Base-by-base conservation (phyloP, 1,140 invertebrate genomes). In the Caenorhabditis brenneri region DNA sequence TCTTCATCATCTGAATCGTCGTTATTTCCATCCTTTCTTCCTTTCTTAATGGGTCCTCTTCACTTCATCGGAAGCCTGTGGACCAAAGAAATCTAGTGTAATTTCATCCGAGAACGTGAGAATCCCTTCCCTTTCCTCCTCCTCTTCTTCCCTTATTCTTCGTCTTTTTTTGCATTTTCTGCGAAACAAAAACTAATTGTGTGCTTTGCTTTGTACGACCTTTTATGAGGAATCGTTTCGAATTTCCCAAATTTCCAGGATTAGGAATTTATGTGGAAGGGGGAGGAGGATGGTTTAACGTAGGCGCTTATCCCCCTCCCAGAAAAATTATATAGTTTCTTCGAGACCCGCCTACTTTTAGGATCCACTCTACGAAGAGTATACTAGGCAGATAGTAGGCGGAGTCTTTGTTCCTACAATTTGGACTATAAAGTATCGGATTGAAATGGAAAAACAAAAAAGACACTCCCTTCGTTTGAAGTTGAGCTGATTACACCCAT, bases 21-120 rank as follows among this genome's bases (percentile, higher is more conserved):
- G 19, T 55, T 22, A 27, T 55, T 27, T 27, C 16, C 9, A 12
- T 51, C 19, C 48, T 19, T 19, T 51, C 48, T 51, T 10, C 2
- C 19, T 27, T 27, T 24, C 24, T 24, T 55, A 55, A 55, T 55
- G 53, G 53, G 7, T 55, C 49, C 49, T 55, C 53, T 55, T 55
- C 53, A 27, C 51, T 55, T 29, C 53, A 27, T 55, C 27, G 15
- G 49, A 19, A 51, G n/a, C n/a, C n/a, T n/a, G n/a, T 51, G 49
- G 15, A n/a, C 53, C 53, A 33, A 65, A 65, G 27, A 27, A 10
- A 27, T 65, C 27, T 10, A 65, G 22, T 65, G 58, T 65, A 65
- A 36, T 65, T 65, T 65, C 58, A 65, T 65, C 33, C 58, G 31
- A 65, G 16, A 65, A 65, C 58, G 58, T 65, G 58, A 65, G 58